Conservation (phyloP, 2,113 vertebrate species). For the Aplodontia rufa region DNA sequence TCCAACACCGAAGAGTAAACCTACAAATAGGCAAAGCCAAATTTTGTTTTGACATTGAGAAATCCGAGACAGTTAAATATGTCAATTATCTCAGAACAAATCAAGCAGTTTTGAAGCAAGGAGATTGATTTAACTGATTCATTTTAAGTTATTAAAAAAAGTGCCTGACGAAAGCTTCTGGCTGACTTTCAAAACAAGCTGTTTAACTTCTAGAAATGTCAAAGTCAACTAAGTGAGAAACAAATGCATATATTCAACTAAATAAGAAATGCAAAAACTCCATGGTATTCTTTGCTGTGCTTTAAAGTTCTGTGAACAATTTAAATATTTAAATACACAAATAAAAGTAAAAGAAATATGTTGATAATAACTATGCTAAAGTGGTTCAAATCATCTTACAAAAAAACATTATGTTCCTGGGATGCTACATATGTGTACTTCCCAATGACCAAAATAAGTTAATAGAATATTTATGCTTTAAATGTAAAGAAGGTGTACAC, state of each 20-base stretch:
- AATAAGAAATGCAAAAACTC: neutral
- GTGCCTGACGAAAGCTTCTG: slow-evolving; percentile 1
- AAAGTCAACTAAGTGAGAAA: slow-evolving; percentile 29
- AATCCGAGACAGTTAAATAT: neutral
- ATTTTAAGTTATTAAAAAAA: slow-evolving; percentile 40
- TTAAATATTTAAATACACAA: neutral
- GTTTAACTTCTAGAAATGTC: neutral
- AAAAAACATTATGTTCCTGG: neutral
- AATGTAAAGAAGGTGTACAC: neutral
- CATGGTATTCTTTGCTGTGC: neutral
- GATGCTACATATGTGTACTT: neutral
- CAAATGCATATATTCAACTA: neutral
- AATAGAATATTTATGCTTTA: neutral
- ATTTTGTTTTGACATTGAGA: slow-evolving; percentile 18
- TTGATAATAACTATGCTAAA: neutral
- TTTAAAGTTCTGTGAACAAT: neutral
- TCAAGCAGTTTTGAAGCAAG: neutral
- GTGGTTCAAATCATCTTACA: neutral
- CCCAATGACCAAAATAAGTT: neutral
- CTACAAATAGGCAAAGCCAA: neutral
- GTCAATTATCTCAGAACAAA: neutral
- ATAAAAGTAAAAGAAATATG: neutral
- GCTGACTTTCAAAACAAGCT: neutral
- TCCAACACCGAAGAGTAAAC: neutral
- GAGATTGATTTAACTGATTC: neutral